phyloP scores from a whole-genome alignment of 2,113 vertebrate species.

The Oophaga pumilio region DNA sequence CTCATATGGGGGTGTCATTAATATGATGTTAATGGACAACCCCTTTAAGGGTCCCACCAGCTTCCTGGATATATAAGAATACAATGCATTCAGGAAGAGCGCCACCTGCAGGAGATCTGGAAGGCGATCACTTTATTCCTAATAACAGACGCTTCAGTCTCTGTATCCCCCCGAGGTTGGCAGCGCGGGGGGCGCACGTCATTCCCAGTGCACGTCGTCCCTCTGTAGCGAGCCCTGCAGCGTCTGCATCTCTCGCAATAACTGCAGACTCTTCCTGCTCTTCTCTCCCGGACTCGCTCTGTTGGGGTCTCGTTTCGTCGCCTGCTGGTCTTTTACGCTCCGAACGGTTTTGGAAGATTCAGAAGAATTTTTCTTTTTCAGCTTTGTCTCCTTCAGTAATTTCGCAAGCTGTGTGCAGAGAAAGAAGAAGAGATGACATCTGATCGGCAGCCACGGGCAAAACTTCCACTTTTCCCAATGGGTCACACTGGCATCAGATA shows the following conservation, averaged over 20 bases:
- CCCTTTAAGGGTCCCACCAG: no score
- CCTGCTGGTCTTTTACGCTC: conserved; percentile 63
- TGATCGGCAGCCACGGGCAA: no score
- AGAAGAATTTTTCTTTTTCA: conserved; percentile 60
- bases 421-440: neutral
- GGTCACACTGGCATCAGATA: no score
- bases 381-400: conserved; percentile 72
- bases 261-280: conserved; percentile 82
- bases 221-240: conserved; percentile 86
- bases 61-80: neutral
- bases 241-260: conserved; percentile 90
- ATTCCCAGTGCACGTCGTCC: conserved; percentile 76
- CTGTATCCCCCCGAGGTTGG: neutral
- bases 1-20: no score
- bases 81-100: neutral
- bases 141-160: neutral
- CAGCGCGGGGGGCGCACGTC: conserved; percentile 60
- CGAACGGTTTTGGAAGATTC: conserved; percentile 60
- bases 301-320: conserved; percentile 65
- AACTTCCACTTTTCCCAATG: neutral
- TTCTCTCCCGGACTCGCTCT: conserved; percentile 82
- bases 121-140: neutral
- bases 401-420: conserved; percentile 77
- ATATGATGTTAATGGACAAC: no score
- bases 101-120: neutral